Percentiles rank a stretch among this genome's conserved stretches.
phyloP scores from a whole-genome alignment of 2,888 invertebrate genomes.

The Epinotia nisella region DNA sequence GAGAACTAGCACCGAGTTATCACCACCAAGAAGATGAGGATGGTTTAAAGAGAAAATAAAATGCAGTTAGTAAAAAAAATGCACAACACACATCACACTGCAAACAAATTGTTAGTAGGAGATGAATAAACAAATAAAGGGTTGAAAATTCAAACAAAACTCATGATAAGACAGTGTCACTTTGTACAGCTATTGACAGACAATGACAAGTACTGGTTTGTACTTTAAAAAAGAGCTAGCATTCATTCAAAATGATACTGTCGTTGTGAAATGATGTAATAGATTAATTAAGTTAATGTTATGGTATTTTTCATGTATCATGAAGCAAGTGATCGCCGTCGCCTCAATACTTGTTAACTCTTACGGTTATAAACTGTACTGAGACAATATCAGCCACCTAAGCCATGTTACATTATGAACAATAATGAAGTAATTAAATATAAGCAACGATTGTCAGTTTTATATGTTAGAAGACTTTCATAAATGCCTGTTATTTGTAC shows the following conservation, averaged over 20 bases:
- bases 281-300: conserved; percentile 55
- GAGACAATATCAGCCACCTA: not conserved
- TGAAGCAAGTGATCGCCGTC: not conserved
- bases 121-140: conserved; percentile 43
- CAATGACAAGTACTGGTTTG: conserved; percentile 24
- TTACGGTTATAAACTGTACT: not conserved
- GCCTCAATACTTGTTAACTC: not conserved
- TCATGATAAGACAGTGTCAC: conserved; percentile 48
- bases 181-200: conserved; percentile 50
- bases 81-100: conserved; percentile 67
- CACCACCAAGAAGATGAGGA: conserved; percentile 67
- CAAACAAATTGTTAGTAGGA: conserved; percentile 69
- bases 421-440: conserved; percentile 52
- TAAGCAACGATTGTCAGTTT: conserved; percentile 71
- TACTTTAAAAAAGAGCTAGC: not conserved
- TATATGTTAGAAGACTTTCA: conserved; percentile 47
- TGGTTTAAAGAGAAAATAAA: conserved; percentile 55
- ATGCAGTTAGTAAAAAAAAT: conserved; percentile 73
- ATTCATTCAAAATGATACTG: conserved; percentile 54
- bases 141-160: conserved; percentile 55
- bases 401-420: not conserved
- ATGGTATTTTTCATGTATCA: not conserved
- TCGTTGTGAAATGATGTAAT: conserved; percentile 48
- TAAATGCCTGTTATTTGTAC: conserved; percentile 73
- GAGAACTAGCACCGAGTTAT: conserved; percentile 76